Conservation (phyloP, 2,797 vertebrate genomes). For the Steatocranus sp. region DNA sequence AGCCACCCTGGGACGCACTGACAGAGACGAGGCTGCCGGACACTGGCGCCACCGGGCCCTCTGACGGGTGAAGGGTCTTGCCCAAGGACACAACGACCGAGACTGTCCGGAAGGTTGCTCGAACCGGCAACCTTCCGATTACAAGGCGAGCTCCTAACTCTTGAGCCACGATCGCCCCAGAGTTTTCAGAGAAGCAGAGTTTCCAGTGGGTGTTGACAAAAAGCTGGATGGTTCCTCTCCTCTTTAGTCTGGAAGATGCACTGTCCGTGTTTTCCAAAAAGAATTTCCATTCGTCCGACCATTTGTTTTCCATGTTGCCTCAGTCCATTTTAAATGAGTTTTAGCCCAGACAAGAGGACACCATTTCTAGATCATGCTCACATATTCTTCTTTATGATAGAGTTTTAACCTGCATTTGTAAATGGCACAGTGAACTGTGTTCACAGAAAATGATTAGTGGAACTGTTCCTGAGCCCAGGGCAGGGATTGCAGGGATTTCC, state of each 20-base stretch:
- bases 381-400: neutral
- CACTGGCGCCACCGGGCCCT: no score
- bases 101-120: no score
- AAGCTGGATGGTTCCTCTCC: neutral
- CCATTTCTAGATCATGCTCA: neutral
- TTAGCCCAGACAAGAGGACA: neutral
- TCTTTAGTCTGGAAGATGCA: neutral
- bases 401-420: neutral
- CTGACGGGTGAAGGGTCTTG: no score
- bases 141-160: no score
- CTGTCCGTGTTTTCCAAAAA: neutral
- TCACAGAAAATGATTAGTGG: neutral
- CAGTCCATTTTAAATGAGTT: neutral
- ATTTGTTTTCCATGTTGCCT: neutral
- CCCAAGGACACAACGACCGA: no score
- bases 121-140: no score
- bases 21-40: no score
- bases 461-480: neutral
- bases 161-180: no score
- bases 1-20: no score
- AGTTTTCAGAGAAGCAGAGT: neutral
- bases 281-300: neutral
- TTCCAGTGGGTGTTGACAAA: neutral
- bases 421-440: neutral
- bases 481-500: neutral